Evolutionary conservation across 1,140 invertebrate genomes (phyloP).

Genomic region (Habropoda laboriosa): DNA sequence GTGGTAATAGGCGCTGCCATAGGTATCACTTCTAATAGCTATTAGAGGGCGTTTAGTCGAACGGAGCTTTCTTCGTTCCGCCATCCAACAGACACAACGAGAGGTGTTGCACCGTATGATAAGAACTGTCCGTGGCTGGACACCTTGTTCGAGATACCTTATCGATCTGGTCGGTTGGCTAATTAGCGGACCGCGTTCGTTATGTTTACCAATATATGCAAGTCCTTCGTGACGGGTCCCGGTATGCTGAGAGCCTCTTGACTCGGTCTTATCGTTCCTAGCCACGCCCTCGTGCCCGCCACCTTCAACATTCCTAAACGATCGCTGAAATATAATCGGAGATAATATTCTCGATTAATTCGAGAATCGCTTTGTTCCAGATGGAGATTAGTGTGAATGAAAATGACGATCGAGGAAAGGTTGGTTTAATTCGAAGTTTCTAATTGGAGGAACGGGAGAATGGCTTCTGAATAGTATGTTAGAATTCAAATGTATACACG

Average conservation of each 20-base stretch:
- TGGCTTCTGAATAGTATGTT: too few relatives aligned
- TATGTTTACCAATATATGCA: slow-evolving; percentile 71
- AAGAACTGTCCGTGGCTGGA: slow-evolving; percentile 35
- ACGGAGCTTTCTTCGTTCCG: not conserved
- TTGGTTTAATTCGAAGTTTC: too few relatives aligned
- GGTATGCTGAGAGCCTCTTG: slow-evolving; percentile 72
- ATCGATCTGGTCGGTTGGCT: slow-evolving; percentile 46
- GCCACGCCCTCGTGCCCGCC: slow-evolving; percentile 73
- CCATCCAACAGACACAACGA: not conserved
- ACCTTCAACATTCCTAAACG: slow-evolving; percentile 74
- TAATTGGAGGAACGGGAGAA: too few relatives aligned
- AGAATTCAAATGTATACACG: too few relatives aligned
- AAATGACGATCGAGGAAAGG: too few relatives aligned
- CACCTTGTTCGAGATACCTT: slow-evolving; percentile 54
- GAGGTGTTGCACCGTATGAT: slow-evolving; percentile 18
- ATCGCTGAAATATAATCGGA: slow-evolving; percentile 66
- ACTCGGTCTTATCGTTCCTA: slow-evolving; percentile 72
- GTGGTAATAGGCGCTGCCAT: not conserved
- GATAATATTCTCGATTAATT: not conserved
- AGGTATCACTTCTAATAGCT: not conserved
- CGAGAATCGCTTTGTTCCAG: not conserved
- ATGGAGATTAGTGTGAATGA: too few relatives aligned
- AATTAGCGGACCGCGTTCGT: slow-evolving; percentile 55
- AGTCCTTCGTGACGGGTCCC: slow-evolving; percentile 67
- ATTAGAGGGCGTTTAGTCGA: not conserved